phyloP scores from a whole-genome alignment of 1,140 invertebrate genomes.

The Portunus trituberculatus region DNA sequence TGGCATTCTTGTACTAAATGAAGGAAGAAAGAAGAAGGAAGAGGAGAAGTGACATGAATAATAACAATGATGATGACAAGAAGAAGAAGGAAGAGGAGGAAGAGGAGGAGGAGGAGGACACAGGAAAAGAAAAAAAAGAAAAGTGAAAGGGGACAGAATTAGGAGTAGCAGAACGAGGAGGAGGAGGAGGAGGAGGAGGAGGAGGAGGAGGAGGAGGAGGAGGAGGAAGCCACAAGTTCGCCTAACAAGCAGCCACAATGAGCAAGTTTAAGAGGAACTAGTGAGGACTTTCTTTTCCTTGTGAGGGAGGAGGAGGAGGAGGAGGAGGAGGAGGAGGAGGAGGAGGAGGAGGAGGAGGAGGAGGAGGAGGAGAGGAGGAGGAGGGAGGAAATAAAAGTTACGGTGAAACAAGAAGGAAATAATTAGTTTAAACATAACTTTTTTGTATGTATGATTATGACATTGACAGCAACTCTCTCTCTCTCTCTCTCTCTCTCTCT shows the following conservation, averaged over 20 bases:
- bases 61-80: not conserved
- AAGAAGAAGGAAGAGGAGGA: not conserved
- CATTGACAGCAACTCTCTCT: not conserved
- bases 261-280: not conserved
- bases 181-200: slow-evolving; percentile 16
- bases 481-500: not conserved
- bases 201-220: slow-evolving; percentile 1
- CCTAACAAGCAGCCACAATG: not conserved
- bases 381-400: not conserved
- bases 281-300: not conserved
- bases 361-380: too few relatives aligned
- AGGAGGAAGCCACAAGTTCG: not conserved
- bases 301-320: not conserved
- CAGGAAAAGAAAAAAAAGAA: not conserved
- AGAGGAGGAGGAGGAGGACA: not conserved
- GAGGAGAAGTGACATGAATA: not conserved
- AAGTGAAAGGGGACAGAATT: not conserved
- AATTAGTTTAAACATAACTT: too few relatives aligned
- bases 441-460: too few relatives aligned
- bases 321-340: not conserved
- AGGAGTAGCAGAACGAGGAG: not conserved
- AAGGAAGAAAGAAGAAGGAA: not conserved
- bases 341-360: not conserved
- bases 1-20: not conserved
- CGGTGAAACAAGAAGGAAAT: not conserved